Percentiles rank a stretch among this genome's conserved stretches.
Conservation (phyloP, 35 echinoderm and acorn worm genomes). For the Strongylocentrotus purpuratus region DNA sequence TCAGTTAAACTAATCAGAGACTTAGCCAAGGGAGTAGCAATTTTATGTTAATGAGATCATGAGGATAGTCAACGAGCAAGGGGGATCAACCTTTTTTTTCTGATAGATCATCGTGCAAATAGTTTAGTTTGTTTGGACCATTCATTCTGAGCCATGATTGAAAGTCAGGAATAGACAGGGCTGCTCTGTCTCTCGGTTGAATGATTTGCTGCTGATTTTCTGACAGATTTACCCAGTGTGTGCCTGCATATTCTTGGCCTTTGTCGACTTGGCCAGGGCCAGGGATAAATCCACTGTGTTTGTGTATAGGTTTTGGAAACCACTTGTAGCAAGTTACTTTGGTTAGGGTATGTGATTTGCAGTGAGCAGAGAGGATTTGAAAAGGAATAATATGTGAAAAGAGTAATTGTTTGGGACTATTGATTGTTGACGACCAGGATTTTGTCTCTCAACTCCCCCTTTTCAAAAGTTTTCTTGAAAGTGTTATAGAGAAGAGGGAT, state of each 20-base stretch:
- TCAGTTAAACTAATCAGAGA: not conserved
- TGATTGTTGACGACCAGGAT: not conserved
- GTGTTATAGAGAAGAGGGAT: not conserved
- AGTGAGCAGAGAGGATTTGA: conserved; percentile 1
- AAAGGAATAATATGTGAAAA: conserved; percentile 11
- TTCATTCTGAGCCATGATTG: not conserved
- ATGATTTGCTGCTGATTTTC: not conserved
- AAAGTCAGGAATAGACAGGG: not conserved
- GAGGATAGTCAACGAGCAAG: not conserved
- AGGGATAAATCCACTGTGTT: not conserved
- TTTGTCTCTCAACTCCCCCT: not conserved
- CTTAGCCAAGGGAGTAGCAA: not conserved
- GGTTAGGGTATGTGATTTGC: not conserved
- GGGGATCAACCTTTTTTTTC: conserved; percentile 7
- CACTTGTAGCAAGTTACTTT: not conserved
- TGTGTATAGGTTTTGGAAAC: not conserved
- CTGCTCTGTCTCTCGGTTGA: not conserved
- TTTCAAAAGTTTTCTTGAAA: not conserved
- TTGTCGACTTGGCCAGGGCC: not conserved
- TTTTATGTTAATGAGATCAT: not conserved
- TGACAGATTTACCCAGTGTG: not conserved
- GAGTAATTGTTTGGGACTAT: not conserved
- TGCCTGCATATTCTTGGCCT: not conserved
- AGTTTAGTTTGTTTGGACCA: not conserved
- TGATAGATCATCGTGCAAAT: not conserved